Conservation (phyloP, 2,113 vertebrate species). For the Clarias batrachus region DNA sequence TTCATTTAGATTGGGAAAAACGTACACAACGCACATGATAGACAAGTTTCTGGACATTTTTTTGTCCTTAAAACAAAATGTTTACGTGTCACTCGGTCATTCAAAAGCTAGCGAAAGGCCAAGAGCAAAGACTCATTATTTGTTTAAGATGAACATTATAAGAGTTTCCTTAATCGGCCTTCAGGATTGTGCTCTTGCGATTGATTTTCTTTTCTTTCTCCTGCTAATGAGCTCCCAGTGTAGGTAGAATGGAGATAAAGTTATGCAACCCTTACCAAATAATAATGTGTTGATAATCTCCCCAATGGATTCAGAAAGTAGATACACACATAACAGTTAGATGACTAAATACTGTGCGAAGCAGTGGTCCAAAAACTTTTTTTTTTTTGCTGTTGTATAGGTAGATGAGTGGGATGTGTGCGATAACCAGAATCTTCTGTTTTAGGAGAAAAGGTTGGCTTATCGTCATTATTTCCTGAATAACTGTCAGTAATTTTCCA, state of each 20-base stretch:
- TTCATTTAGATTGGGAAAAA: neutral
- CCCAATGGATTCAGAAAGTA: neutral
- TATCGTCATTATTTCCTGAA: neutral
- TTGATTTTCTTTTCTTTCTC: conserved; percentile 21
- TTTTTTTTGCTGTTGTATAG: too few relatives aligned
- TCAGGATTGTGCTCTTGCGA: neutral
- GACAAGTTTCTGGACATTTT: neutral
- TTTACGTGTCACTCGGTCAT: neutral
- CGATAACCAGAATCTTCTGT: neutral
- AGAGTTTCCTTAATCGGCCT: conserved; percentile 4
- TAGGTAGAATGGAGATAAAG: neutral
- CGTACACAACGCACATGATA: neutral
- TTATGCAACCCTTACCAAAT: neutral
- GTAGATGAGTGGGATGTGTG: neutral
- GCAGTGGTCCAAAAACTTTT: neutral
- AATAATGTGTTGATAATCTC: neutral
- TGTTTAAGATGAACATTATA: neutral
- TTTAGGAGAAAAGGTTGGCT: neutral
- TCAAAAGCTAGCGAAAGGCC: neutral
- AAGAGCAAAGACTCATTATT: neutral
- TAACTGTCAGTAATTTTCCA: neutral
- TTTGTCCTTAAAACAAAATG: neutral
- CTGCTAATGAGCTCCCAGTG: conserved; percentile 17
- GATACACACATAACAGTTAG: neutral
- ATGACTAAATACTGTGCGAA: neutral